Evolutionary conservation across 2,797 vertebrate genomes (phyloP), one percentile per base, ranked within the genome.

Genomic region (Smutsia temminckii): DNA sequence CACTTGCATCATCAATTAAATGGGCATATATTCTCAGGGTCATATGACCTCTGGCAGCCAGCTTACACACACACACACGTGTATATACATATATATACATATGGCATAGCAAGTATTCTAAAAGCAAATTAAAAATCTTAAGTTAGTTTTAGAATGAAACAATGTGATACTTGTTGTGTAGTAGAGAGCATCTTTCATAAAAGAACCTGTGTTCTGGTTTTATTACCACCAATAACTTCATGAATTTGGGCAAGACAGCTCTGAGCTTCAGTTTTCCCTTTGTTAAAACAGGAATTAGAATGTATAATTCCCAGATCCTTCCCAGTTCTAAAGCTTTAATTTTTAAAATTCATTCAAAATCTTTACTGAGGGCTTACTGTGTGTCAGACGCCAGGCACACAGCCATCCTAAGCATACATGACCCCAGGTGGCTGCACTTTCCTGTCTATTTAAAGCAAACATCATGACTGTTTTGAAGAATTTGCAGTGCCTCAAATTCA

Each of bases 341-440:
- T 75, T 85, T 34, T 20, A 51, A 74, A 80, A 78, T 23, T 32
- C 51, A 25, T 74, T 78, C 32, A 59, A 27, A 21, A 27, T 32
- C 5, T 34, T 29, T 32, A 32, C 61, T n/a, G 23, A 63, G 63
- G 9, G 3, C 68, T 64, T 51, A 23, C 25, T 4, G 16, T 3
- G 4, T 21, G 17, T 29, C n/a, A 8, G n/a, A 59, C 11, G 18
- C 6, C 0, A 14, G 57, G 27, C n/a, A 23, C 6, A 1, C 1
- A 40, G 78, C 69, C 23, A 11, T 5, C 4, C 1, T 14, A 8
- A 13, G 66, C 32, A n/a, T 9, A 12, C 8, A 0, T 0, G 75
- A 21, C 29, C 42, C 74, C 69, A 0, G 1, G 34, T 6, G 55
- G 37, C 34, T 34, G 1, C 4, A 21, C 25, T n/a, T 75, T 21